Evolutionary conservation across 2,113 vertebrate genomes (phyloP).

Genomic region (Pelmatolapia mariae): DNA sequence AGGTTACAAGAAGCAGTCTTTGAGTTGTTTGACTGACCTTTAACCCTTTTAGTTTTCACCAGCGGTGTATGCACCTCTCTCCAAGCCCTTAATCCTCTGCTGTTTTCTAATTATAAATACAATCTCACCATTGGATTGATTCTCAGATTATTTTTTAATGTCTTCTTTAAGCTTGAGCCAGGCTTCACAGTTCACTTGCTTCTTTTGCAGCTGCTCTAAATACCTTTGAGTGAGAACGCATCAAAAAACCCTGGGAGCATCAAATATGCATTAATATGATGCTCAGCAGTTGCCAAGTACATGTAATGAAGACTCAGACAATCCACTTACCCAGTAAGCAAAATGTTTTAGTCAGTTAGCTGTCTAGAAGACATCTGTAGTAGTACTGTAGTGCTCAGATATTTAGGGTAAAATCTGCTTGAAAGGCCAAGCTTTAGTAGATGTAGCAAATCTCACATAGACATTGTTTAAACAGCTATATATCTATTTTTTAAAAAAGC

Average conservation of each 20-base stretch:
- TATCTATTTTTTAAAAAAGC: too few relatives aligned
- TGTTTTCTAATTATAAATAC: not conserved
- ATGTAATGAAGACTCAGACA: not conserved
- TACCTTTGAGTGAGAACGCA: not conserved
- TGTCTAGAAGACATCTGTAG: not conserved
- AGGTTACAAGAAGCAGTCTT: not conserved
- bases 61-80: not conserved
- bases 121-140: not conserved
- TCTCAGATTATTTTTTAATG: not conserved
- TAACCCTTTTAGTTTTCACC: not conserved
- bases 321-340: not conserved
- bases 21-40: not conserved
- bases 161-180: not conserved
- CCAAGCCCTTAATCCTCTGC: not conserved
- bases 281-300: not conserved
- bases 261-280: constrained; percentile 1
- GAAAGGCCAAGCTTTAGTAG: not conserved
- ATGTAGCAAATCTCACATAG: not conserved
- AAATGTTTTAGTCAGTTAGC: not conserved
- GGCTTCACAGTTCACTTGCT: not conserved
- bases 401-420: not conserved
- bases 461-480: not conserved
- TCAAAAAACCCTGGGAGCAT: not conserved
- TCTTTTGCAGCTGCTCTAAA: not conserved
- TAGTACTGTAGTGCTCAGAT: not conserved